These are phyloP conservation scores for Drosophila suzukii DNA, from an alignment of 1,140 invertebrate genomes.

Conservation along the genomic window DNA sequence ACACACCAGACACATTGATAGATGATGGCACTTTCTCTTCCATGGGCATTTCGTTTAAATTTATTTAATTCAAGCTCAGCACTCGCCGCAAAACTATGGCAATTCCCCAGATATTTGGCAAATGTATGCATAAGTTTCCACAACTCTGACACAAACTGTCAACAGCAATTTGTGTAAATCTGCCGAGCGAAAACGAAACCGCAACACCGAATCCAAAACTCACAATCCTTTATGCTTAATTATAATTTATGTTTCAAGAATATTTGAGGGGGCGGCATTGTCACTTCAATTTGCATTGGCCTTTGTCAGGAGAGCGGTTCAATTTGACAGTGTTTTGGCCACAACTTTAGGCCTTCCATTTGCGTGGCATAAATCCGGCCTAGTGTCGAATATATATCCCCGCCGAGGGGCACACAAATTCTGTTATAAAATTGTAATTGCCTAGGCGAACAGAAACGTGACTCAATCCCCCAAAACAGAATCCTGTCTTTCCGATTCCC, in stretches of 20 bases:
- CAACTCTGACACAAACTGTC: constrained; percentile 46
- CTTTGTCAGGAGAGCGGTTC: constrained; percentile 19
- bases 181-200: not conserved
- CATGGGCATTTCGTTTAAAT: not conserved
- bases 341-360: not conserved
- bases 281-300: constrained; percentile 56
- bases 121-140: constrained; percentile 34
- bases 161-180: constrained; percentile 54
- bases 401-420: constrained; percentile 15
- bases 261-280: constrained; percentile 15
- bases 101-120: constrained; percentile 9
- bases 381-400: not conserved
- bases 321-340: not conserved
- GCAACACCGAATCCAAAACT: constrained; percentile 5
- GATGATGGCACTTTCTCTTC: not conserved
- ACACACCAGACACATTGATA: constrained; percentile 22
- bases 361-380: not conserved
- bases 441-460: constrained; percentile 36
- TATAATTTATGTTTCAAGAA: constrained; percentile 49
- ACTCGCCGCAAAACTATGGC: constrained; percentile 2
- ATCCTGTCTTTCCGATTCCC: constrained; percentile 6
- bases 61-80: constrained; percentile 2
- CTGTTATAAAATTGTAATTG: constrained; percentile 54
- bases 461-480: constrained; percentile 15
- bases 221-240: constrained; percentile 26